These are phyloP conservation scores for Silurus meridionalis DNA, from an alignment of 2,113 vertebrate genomes.

Conservation along the genomic window DNA sequence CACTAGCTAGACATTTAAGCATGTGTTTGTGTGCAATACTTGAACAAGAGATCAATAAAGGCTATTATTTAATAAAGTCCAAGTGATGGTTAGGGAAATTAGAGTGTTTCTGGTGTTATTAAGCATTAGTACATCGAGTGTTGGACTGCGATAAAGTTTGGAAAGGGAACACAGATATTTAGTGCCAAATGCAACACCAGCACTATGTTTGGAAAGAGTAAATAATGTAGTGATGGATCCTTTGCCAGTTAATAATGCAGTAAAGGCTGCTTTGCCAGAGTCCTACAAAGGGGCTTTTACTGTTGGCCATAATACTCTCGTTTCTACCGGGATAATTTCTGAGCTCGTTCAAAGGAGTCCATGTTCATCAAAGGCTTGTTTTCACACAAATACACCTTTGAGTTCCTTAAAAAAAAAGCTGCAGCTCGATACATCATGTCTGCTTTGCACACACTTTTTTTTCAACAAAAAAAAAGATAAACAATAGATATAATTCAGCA, in stretches of 20 bases:
- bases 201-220: neutral
- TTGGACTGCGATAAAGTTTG: neutral
- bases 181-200: neutral
- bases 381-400: neutral
- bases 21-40: neutral
- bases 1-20: neutral
- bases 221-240: neutral
- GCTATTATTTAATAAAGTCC: neutral
- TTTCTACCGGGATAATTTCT: neutral
- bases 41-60: neutral
- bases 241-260: too few species aligned
- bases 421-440: neutral
- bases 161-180: neutral
- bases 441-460: neutral
- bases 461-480: neutral
- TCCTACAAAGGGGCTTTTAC: neutral
- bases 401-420: neutral
- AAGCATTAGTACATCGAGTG: neutral
- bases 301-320: neutral
- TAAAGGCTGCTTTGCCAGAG: neutral
- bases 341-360: neutral
- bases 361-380: neutral
- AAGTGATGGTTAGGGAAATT: neutral
- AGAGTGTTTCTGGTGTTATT: neutral
- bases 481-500: neutral